Conservation (phyloP, 2,113 vertebrate species). For the Orthonyx spaldingii region DNA sequence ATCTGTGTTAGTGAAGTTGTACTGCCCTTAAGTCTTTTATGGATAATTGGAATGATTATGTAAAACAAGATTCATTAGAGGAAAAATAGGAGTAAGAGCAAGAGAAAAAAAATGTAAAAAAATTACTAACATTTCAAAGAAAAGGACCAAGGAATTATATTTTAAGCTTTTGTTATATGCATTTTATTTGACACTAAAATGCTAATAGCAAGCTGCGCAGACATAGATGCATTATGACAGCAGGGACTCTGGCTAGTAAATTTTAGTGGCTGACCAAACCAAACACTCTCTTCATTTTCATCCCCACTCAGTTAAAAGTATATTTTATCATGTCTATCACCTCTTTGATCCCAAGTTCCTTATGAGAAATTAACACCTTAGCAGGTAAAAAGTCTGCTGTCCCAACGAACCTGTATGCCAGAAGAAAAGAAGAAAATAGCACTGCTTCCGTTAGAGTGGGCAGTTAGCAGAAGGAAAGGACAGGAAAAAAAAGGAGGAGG, state of each 20-base stretch:
- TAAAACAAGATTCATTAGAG: neutral
- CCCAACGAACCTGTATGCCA: neutral
- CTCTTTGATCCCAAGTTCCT: neutral
- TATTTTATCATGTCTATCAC: neutral
- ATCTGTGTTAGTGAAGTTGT: neutral
- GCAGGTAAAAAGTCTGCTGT: neutral
- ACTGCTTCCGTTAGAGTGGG: neutral
- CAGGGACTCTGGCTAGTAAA: neutral
- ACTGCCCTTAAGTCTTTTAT: neutral
- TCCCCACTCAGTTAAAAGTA: neutral
- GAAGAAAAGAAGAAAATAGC: neutral
- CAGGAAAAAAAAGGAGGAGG: neutral
- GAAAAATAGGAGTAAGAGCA: neutral
- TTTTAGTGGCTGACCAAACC: neutral
- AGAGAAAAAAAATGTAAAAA: fast-evolving
- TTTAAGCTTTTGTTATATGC: neutral
- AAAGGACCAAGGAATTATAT: neutral
- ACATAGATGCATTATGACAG: neutral
- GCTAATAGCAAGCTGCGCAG: neutral
- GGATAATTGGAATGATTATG: neutral
- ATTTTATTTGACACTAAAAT: neutral
- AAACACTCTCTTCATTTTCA: neutral
- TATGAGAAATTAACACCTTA: neutral
- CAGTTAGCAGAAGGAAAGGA: neutral
- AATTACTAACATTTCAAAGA: neutral